Evolutionary conservation across 2,113 vertebrate species (phyloP), one percentile per base, ranked within the genome.

Genomic region (Gallinago paraguaiae): DNA sequence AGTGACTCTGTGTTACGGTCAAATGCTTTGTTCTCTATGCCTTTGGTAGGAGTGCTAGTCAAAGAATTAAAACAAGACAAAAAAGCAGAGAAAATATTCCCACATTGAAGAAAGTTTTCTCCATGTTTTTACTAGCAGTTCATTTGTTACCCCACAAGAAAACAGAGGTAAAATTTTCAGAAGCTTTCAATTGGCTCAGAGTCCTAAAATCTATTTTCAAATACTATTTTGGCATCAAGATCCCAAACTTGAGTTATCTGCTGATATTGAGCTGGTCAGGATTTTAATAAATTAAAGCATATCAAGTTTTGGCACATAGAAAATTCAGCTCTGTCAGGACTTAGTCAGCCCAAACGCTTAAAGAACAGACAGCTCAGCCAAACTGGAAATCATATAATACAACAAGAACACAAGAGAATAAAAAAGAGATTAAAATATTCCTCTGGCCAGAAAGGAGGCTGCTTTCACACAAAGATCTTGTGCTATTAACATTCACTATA

Each of bases 1-100:
- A 99, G 98, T 81, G 99, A 99, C 54, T 99, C 99, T 3, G 99
- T 99, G 97, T 99, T 99, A 12, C 99, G 99, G 97, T 99, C 98
- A 81, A 99, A 99, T 6, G 98, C 99, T 96, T 98, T 98, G 97
- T 99, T 99, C 97, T 99, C 99, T 28, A 99, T 98, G 10, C 98
- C 98, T 98, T 99, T 99, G 95, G 98, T 97, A 30, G 99, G 99
- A 79, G 99, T 99, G 98, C 99, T 99, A 90, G 41, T 75, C 90
- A 95, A 96, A 48, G 85, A 95, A 97, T 71, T 71, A 50, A 61
- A 72, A 79, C 41, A 56, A 53, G 57, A 69, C 51, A 86, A 94
- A 90, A 93, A 69, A 46, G 28, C 77, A 92, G 53, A 35, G 20
- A 67, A 60, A 88, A 61, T 10, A 61, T 39, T 79, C 56, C 15